phyloP scores from a whole-genome alignment of 2,888 invertebrate genomes.

The Cantharis nigra region DNA sequence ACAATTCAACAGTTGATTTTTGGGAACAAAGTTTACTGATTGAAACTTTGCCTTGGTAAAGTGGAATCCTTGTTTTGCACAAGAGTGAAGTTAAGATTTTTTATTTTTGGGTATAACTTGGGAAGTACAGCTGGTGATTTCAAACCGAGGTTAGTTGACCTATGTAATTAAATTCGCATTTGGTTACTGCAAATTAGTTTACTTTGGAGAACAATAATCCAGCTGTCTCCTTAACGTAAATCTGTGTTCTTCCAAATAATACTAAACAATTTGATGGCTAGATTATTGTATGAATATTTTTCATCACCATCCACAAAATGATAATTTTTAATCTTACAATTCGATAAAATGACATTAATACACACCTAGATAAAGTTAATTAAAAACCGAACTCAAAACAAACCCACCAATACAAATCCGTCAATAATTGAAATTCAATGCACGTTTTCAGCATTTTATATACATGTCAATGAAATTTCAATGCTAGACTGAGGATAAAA shows the following conservation, averaged over 20 bases:
- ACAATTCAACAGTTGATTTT: no score
- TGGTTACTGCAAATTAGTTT: not conserved
- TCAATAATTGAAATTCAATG: conserved; percentile 23
- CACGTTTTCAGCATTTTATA: conserved; percentile 28
- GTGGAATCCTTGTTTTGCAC: not conserved
- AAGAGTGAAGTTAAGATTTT: not conserved
- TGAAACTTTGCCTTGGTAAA: not conserved
- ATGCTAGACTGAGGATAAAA: conserved; percentile 24
- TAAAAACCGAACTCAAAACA: conserved; percentile 12
- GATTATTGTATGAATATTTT: not conserved
- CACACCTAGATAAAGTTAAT: conserved; percentile 11
- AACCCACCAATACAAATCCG: conserved; percentile 20
- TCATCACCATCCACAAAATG: not conserved
- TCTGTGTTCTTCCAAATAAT: not conserved
- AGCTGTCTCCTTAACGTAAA: not conserved
- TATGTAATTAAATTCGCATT: not conserved
- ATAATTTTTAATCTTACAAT: not conserved
- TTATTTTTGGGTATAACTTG: not conserved
- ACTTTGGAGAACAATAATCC: not conserved
- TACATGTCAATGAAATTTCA: conserved; percentile 30
- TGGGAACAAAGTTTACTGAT: not conserved
- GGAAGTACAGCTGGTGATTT: not conserved
- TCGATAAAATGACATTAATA: not conserved
- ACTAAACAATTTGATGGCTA: not conserved
- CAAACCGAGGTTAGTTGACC: not conserved